phyloP scores from a whole-genome alignment of 2,113 vertebrate genomes.

The Platichthys flesus region DNA sequence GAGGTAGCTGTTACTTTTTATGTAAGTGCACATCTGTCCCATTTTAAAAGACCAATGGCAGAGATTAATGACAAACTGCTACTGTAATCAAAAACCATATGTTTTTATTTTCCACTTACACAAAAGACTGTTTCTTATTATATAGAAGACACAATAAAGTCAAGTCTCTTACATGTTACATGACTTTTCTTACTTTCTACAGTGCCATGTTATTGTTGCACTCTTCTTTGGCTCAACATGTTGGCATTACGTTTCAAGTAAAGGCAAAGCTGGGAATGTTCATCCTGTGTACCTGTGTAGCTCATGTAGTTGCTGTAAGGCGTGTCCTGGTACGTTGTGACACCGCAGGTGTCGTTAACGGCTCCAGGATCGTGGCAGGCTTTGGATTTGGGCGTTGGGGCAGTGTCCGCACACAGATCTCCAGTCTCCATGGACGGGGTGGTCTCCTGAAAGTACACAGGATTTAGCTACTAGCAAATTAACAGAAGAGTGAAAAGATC shows the following conservation, averaged over 20 bases:
- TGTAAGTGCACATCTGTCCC: neutral
- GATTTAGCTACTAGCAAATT: too few species aligned
- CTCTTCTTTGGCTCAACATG: too few species aligned
- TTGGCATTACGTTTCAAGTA: neutral
- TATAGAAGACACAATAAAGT: neutral
- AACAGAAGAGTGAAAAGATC: too few species aligned
- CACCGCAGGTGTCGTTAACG: slow-evolving; percentile 89
- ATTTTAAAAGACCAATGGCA: neutral
- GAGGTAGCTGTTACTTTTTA: neutral
- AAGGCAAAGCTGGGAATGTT: neutral
- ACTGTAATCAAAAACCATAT: neutral
- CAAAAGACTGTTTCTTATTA: neutral
- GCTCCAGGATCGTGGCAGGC: slow-evolving; percentile 90
- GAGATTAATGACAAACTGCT: neutral
- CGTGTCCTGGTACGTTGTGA: slow-evolving; percentile 85
- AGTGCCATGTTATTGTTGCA: neutral
- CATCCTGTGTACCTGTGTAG: slow-evolving; percentile 88
- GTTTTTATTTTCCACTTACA: neutral
- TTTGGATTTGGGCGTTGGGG: slow-evolving; percentile 93
- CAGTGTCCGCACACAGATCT: slow-evolving; percentile 95
- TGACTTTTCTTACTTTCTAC: neutral
- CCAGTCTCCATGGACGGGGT: slow-evolving; percentile 94
- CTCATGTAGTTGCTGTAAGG: slow-evolving; percentile 99
- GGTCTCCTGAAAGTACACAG: slow-evolving; percentile 81
- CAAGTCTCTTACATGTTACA: neutral